Base-by-base conservation (phyloP, 92 coral and sea anemone genomes). In the Epizoanthus fatuus region DNA sequence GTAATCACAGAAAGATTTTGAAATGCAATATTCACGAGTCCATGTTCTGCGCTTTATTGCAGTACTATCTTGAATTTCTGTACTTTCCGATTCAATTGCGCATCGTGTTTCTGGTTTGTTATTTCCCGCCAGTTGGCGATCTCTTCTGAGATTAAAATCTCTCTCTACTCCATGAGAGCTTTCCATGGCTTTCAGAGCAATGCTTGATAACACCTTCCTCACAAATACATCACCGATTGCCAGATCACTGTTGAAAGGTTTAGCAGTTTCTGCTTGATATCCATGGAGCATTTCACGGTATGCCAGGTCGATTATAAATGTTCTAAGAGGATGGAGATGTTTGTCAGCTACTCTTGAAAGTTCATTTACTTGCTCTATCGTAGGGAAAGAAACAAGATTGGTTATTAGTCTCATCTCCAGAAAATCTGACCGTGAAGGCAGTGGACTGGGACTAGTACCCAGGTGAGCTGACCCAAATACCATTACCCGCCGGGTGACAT, bases 211-310 rank as follows among this genome's bases (percentile, higher is more conserved):
- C 16, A 77, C 49, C 29, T 40, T 60, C 19, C 20, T 60, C 29
- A 77, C 82, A 59, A 40, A 60, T 2, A 77, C 70, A 44, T 64
- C 63, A 13, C 71, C 82, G 32, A 77, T 60, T n/a, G 65, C 7
- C 4, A 2, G 20, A 17, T 32, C 42, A 62, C 14, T 19, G 13
- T 20, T 12, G 20, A 12, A 14, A 59, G 0, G 19, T 60, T 60
- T 13, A 4, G 42, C 71, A 60, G 7, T 10, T 3, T 38, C 10
- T 12, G 9, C 7, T 0, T 40, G 13, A 77, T n/a, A 77, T 12
- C 57, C 19, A 7, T 19, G 22, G 16, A 45, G n/a, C 37, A 70
- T 32, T 70, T 70, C 35, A 20, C 42, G 71, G 70, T 9, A 77
- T 29, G 82, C 70, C 44, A 77, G 16, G 42, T 77, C 58, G 56